Evolutionary conservation across 2,888 invertebrate genomes (phyloP).

Genomic region (Spicauda simplicius): DNA sequence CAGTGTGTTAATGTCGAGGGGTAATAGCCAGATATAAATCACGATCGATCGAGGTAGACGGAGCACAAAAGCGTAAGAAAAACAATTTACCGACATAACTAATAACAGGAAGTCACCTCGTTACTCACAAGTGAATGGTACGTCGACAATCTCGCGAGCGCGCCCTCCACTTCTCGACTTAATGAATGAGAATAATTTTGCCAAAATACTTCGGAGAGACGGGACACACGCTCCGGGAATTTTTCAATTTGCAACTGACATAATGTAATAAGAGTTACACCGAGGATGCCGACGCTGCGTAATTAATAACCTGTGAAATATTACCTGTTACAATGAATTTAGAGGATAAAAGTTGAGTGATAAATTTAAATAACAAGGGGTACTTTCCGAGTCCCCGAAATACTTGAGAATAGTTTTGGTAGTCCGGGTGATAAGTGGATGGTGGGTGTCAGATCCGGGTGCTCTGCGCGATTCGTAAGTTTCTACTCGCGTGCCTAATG

Average conservation of each 20-base stretch:
- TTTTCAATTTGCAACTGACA: conserved; percentile 85
- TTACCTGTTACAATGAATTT: conserved; percentile 84
- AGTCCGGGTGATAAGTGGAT: conserved; percentile 71
- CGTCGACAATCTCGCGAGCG: conserved; percentile 77
- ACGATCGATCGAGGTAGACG: conserved; percentile 46
- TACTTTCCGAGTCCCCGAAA: conserved; percentile 65
- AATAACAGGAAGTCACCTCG: conserved; percentile 82
- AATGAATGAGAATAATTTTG: conserved; percentile 85
- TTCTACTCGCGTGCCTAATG: conserved; percentile 75
- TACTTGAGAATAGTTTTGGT: conserved; percentile 79
- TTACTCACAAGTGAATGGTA: conserved; percentile 81
- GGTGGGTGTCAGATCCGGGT: conserved; percentile 60
- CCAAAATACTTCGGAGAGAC: conserved; percentile 82
- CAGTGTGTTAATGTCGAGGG: conserved; percentile 35
- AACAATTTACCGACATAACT: conserved; percentile 80
- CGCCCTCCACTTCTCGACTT: conserved; percentile 80
- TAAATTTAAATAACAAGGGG: conserved; percentile 82
- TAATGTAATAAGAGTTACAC: conserved; percentile 85
- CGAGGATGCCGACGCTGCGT: conserved; percentile 79
- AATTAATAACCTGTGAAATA: conserved; percentile 85
- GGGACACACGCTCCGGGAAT: conserved; percentile 84
- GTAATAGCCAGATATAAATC: conserved; percentile 36
- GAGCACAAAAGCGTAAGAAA: conserved; percentile 68
- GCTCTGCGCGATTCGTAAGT: conserved; percentile 72
- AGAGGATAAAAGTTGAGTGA: conserved; percentile 84